Evolutionary conservation across 2,797 vertebrate genomes (phyloP), one percentile per base, ranked within the genome.

Genomic region (Leptoclinus maculatus): DNA sequence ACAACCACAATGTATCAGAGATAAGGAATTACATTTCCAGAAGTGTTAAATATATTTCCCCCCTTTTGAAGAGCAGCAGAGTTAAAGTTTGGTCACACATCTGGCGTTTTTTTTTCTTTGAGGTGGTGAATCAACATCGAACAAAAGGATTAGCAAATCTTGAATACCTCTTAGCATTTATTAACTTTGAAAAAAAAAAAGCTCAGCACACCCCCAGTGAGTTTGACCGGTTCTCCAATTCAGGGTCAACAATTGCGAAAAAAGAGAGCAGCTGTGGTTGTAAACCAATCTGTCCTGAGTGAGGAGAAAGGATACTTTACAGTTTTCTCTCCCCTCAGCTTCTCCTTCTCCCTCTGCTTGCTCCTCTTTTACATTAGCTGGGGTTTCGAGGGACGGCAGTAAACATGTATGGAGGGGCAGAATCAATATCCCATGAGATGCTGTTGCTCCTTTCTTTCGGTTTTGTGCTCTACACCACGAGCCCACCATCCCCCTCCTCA

Each of bases 361-460:
- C 66, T 58, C 59, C 54, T 83, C 70, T 73, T 84, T 74, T 71
- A 70, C 82, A 85, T 84, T 68, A 79, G 75, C 80, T 66, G 54
- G 79, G 81, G 71, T 87, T 87, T 68, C 39, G 3, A 11, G 54
- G 45, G 29, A 80, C 6, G 56, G 68, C 62, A 53, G 78, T 76
- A 86, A 89, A 85, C 62, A 74, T 71, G 60, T 21, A 82, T 6
- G 49, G 60, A 82, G 66, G 41, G 79, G 63, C 13, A 60, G 66
- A 83, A 93, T 91, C 86, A 79, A 91, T 94, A 90, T n/a, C 71
- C 78, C 32, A 66, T 53, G 64, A 66, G 82, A 66, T 45, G 68
- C 16, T 84, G 64, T 71, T 34, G 47, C 64, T 70, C 73, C 71
- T 45, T 38, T 65, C 75, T 71, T 66, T 63, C 7, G 1, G 53